Evolutionary conservation across 2,888 invertebrate species (phyloP).

Genomic region (Chrysodeixis includens): DNA sequence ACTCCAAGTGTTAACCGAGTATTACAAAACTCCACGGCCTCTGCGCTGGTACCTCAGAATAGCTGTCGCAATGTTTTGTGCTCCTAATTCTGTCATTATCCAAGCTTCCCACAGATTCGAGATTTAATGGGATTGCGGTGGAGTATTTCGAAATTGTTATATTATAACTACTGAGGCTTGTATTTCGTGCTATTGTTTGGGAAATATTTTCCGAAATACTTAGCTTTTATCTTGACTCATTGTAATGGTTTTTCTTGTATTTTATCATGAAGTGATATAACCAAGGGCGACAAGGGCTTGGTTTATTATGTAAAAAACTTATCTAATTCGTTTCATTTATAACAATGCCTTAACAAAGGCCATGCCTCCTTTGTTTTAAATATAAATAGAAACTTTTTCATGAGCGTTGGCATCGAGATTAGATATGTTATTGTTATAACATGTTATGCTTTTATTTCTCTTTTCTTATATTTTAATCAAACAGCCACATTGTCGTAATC

Average conservation of each 20-base stretch:
- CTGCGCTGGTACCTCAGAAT: constrained; percentile 32
- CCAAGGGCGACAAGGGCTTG: not conserved
- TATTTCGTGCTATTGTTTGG: not conserved
- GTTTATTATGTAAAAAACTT: too few relatives aligned
- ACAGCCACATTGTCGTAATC: not conserved
- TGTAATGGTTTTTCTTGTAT: not conserved
- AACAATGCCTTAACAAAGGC: too few relatives aligned
- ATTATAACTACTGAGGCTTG: not conserved
- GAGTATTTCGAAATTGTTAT: constrained; percentile 26
- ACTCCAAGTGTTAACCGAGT: constrained; percentile 17
- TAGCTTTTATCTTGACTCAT: not conserved
- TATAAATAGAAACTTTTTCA: too few relatives aligned
- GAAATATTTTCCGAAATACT: not conserved
- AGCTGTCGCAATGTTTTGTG: constrained; percentile 42
- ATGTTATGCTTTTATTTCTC: not conserved
- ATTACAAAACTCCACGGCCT: constrained; percentile 54
- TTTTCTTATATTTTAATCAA: not conserved
- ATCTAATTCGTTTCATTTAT: too few relatives aligned
- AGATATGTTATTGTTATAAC: too few relatives aligned
- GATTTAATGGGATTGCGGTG: constrained; percentile 32
- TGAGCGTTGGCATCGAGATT: too few relatives aligned
- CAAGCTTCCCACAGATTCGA: constrained; percentile 38
- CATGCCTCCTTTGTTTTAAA: too few relatives aligned
- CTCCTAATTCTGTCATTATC: constrained; percentile 44
- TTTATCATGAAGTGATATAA: not conserved